phyloP scores from a whole-genome alignment of 2,888 invertebrate genomes.

The Napeogenes sylphis region DNA sequence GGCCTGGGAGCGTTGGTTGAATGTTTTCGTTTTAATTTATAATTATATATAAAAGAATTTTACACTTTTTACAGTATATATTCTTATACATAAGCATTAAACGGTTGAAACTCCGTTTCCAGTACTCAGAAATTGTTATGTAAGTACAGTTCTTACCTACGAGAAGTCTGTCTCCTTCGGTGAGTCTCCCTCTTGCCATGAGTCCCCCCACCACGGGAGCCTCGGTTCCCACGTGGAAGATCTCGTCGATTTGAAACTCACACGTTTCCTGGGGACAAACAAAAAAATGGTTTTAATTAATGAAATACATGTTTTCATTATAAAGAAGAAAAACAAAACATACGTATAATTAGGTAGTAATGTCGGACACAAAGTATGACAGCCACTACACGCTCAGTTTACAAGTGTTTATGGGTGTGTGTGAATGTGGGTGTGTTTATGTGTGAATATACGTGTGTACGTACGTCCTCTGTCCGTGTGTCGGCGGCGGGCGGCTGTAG shows the following conservation, averaged over 20 bases:
- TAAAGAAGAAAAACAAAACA: no score
- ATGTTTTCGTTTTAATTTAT: neutral
- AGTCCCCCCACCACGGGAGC: conserved; percentile 92
- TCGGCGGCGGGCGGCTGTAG: conserved; percentile 82
- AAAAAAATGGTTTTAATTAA: neutral
- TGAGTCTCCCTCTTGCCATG: conserved; percentile 89
- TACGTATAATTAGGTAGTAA: no score
- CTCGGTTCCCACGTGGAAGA: conserved; percentile 85
- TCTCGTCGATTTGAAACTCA: conserved; percentile 96
- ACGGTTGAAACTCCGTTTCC: no score
- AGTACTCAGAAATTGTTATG: no score
- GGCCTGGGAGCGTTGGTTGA: conserved; percentile 68
- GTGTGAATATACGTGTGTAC: conserved; percentile 20
- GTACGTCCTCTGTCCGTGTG: conserved; percentile 45
- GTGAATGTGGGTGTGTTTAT: conserved; percentile 1
- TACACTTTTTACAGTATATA: no score
- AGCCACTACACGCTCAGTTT: neutral
- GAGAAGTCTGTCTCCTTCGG: conserved; percentile 87
- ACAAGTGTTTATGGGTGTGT: neutral
- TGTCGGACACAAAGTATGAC: no score
- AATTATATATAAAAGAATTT: neutral
- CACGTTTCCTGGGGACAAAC: conserved; percentile 78
- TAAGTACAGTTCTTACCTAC: conserved; percentile 70
- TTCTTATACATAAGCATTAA: no score
- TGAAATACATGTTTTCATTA: neutral